Base-by-base conservation (phyloP, 2,888 invertebrate species). In the Ceramica pisi region DNA sequence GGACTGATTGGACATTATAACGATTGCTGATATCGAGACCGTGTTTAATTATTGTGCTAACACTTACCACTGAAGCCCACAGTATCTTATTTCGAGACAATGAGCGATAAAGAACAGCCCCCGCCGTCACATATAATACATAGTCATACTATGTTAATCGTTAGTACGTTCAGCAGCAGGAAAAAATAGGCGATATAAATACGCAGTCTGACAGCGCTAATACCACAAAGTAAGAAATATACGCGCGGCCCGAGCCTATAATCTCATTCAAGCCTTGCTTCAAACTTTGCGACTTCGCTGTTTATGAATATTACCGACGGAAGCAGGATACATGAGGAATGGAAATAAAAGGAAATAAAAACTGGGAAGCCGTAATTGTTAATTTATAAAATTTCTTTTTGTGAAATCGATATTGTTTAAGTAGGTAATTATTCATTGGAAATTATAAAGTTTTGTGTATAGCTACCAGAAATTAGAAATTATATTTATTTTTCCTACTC, bases 141-240 rank as follows among this genome's bases (percentile, higher is more conserved):
- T 71, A 60, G 53, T 61, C 50, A 44, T 61, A 50, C 21, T 38
- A 51, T 67, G 21, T 51, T 59, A 38, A 48, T 75, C 16, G 38
- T 51, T 31, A 46, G 44, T 50, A 53, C 10, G 41, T 70, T 63
- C 59, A 77, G 53, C 10, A 21, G 57, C 77, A 50, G 41, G 62
- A 70, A 77, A 76, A 75, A 75, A 75, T 71, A 50, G 63, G 44
- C 71, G 38, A 75, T 71, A 64, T 77, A 75, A 77, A 77, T 71
- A 71, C 44, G 63, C 53, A 50, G 63, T 55, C 64, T 71, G 75
- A 77, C 78, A 75, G 64, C 63, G 60, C 59, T 75, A 75, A 71
- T 77, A 77, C 75, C 53, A 77, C 77, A 71, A 75, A 75, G 75
- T 64, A 77, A 77, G 75, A 77, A 64, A 77, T 75, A 75, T 77